Evolutionary conservation across 2,888 invertebrate genomes (phyloP).

Genomic region (Thereva unica): DNA sequence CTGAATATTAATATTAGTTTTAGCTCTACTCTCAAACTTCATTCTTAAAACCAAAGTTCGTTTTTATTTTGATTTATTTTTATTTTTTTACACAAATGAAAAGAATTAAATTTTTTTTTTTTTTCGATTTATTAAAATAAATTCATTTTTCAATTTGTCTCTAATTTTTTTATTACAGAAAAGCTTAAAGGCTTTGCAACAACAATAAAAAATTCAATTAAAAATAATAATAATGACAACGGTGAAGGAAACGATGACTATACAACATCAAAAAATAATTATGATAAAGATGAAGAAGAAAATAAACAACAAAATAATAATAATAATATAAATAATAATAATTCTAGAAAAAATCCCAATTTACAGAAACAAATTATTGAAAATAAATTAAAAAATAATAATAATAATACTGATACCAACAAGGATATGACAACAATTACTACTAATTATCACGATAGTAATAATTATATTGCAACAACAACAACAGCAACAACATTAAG

Average conservation of each 20-base stretch:
- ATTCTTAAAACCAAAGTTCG: no score
- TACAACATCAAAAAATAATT: neutral
- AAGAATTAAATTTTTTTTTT: neutral
- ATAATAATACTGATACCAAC: neutral
- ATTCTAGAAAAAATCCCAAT: neutral
- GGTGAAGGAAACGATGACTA: neutral
- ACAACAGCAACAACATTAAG: neutral
- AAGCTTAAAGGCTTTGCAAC: conserved; percentile 22
- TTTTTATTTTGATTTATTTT: neutral
- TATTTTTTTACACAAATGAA: neutral
- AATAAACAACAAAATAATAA: conserved; percentile 4
- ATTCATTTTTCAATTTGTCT: neutral
- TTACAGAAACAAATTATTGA: neutral
- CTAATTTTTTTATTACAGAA: conserved; percentile 22
- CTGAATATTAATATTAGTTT: no score
- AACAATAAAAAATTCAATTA: neutral
- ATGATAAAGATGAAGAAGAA: neutral
- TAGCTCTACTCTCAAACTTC: no score
- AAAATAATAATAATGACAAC: neutral
- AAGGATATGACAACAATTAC: neutral
- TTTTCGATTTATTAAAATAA: neutral
- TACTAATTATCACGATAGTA: neutral
- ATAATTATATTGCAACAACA: neutral
- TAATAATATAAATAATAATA: conserved; percentile 9
- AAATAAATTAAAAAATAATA: neutral